phyloP scores from a whole-genome alignment of 2,888 invertebrate genomes.

The Nemotelus pantherinus region DNA sequence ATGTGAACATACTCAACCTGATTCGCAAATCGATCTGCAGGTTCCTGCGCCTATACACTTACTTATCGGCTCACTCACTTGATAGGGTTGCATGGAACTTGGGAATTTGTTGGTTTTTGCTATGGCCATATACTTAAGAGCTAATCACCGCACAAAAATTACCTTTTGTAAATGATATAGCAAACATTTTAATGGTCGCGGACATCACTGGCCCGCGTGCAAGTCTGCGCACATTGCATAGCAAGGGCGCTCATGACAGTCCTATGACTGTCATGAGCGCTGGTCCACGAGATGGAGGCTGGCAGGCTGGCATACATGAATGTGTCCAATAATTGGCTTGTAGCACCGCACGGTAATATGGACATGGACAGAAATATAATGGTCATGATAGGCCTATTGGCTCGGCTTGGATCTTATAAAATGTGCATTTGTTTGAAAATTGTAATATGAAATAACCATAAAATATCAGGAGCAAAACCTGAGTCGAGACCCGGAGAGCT shows the following conservation, averaged over 20 bases:
- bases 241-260: too few relatives aligned
- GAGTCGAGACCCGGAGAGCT: slow-evolving; percentile 4
- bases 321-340: slow-evolving; percentile 39
- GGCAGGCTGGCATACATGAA: neutral
- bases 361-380: slow-evolving; percentile 37
- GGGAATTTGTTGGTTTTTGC: slow-evolving; percentile 44
- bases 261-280: too few relatives aligned
- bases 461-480: neutral
- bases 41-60: too few relatives aligned
- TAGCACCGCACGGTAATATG: slow-evolving; percentile 22
- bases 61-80: too few relatives aligned
- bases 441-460: neutral
- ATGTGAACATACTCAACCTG: too few relatives aligned
- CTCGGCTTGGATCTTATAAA: neutral
- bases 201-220: neutral
- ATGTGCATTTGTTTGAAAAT: neutral
- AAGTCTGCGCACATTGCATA: too few relatives aligned
- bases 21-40: too few relatives aligned
- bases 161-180: slow-evolving; percentile 46
- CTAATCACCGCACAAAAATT: slow-evolving; percentile 45
- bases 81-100: slow-evolving; percentile 13
- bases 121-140: slow-evolving; percentile 38
- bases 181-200: slow-evolving; percentile 46
- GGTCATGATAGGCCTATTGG: slow-evolving; percentile 23
- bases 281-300: too few relatives aligned